phyloP scores from a whole-genome alignment of 1,140 invertebrate species.

The Saccostrea glomerata region DNA sequence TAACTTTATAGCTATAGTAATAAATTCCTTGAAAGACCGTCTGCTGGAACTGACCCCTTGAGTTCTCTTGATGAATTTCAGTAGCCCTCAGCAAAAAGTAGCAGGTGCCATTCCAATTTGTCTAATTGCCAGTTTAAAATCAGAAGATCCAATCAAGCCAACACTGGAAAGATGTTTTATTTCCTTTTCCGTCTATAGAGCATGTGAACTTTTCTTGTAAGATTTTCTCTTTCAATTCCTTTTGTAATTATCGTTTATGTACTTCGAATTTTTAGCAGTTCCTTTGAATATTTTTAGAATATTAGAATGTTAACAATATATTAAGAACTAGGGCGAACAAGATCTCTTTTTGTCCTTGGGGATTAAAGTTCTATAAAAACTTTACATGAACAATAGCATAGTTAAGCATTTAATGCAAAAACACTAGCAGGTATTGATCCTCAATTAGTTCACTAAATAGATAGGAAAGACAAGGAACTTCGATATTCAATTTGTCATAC shows the following conservation, averaged over 20 bases:
- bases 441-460: conserved; percentile 19
- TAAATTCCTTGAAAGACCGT: not conserved
- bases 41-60: not conserved
- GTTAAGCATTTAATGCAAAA: not conserved
- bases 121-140: not conserved
- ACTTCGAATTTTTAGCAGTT: not conserved
- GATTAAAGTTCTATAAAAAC: not conserved
- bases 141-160: not conserved
- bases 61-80: not conserved
- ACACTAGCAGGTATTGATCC: not conserved
- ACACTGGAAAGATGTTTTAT: not conserved
- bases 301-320: not conserved
- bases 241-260: not conserved
- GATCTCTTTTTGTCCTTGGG: not conserved
- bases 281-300: not conserved
- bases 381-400: not conserved
- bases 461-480: not conserved
- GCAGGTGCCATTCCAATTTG: conserved; percentile 6
- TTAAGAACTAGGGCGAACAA: not conserved
- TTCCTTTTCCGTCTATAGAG: not conserved
- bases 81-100: not conserved
- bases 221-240: not conserved
- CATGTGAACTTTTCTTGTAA: not conserved
- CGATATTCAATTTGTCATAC: conserved; percentile 28
- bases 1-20: too few relatives aligned